A percentile compares a stretch with the other conserved stretches of the same genome.
Conservation (phyloP, 2,113 vertebrate species). For the Taxidea taxus region DNA sequence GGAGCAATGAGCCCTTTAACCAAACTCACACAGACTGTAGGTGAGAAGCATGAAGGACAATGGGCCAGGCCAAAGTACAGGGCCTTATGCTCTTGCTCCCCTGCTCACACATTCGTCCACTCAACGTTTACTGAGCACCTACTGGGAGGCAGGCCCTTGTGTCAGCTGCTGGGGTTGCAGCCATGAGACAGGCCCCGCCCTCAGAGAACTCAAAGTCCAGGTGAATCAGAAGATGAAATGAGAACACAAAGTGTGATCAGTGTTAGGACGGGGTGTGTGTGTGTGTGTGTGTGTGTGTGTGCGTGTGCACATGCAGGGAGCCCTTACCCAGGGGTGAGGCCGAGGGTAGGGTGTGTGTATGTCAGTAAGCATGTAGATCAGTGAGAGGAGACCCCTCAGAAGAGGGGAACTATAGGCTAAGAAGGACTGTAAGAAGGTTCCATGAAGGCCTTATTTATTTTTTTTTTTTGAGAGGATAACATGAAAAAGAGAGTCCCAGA, state of each 20-base stretch:
- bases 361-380: accelerated
- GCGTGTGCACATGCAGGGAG: neutral
- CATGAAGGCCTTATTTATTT: neutral
- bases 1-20: neutral
- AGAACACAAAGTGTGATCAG: neutral
- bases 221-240: neutral
- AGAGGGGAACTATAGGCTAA: neutral
- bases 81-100: neutral
- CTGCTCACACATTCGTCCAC: too few species aligned
- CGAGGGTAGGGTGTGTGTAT: neutral
- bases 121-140: accelerated
- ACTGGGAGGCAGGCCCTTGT: accelerated
- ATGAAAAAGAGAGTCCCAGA: neutral
- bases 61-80: neutral
- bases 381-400: neutral
- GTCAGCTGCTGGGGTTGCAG: neutral
- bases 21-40: neutral
- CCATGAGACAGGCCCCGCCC: neutral
- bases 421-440: neutral
- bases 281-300: too few species aligned
- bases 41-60: accelerated
- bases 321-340: neutral
- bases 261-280: neutral
- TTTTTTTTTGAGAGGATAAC: neutral
- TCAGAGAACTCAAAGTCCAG: accelerated